Conservation (phyloP, 2,888 invertebrate genomes). For the Microchrysa polita region DNA sequence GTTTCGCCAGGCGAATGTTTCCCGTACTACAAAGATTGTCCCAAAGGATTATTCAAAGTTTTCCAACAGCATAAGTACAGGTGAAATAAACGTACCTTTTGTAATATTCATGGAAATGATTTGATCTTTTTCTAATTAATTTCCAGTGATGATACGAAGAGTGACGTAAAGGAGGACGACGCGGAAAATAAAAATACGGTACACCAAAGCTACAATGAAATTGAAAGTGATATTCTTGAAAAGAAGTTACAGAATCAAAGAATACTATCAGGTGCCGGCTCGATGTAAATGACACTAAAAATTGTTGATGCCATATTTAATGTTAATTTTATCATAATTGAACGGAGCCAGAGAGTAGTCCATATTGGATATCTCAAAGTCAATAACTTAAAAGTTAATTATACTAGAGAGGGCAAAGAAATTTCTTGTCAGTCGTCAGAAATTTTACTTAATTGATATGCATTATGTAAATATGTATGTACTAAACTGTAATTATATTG, state of each 20-base stretch:
- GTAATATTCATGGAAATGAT: background rate
- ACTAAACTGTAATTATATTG: conserved; percentile 20
- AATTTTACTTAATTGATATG: background rate
- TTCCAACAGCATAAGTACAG: conserved; percentile 57
- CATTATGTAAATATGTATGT: conserved; percentile 12
- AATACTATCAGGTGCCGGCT: conserved; percentile 17
- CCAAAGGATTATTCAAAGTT: conserved; percentile 77
- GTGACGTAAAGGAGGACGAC: background rate
- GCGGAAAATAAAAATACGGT: conserved; percentile 15
- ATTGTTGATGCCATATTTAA: conserved; percentile 28
- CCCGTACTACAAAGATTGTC: conserved; percentile 84
- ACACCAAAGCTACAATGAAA: conserved; percentile 39
- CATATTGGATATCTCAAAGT: conserved; percentile 36
- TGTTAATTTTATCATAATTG: background rate
- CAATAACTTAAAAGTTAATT: conserved; percentile 10
- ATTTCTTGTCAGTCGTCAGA: background rate
- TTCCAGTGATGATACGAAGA: background rate
- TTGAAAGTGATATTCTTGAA: conserved; percentile 26
- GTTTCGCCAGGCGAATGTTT: conserved; percentile 79
- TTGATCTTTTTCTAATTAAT: background rate
- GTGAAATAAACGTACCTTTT: conserved; percentile 46
- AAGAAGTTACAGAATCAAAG: conserved; percentile 18
- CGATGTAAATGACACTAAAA: conserved; percentile 23
- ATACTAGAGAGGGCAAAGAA: background rate
- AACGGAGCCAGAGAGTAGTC: conserved; percentile 7